These are phyloP conservation scores for Cebus imitator DNA, from an alignment of 2,113 vertebrate species.

Conservation along the genomic window DNA sequence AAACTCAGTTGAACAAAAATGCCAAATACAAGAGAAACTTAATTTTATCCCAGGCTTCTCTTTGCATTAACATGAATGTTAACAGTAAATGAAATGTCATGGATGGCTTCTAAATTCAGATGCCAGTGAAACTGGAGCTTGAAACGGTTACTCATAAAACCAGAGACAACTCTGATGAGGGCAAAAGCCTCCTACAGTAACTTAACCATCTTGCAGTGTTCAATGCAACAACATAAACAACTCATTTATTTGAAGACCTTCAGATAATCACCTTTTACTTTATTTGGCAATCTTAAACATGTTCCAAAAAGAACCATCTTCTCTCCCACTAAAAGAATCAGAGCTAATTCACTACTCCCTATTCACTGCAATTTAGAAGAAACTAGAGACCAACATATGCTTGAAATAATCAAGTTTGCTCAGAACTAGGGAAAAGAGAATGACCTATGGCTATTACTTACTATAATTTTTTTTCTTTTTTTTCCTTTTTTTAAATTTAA, in stretches of 20 bases:
- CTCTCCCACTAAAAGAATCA: neutral
- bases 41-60: neutral
- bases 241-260: neutral
- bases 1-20: neutral
- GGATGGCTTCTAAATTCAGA: slow-evolving; percentile 19
- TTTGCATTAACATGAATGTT: slow-evolving; percentile 6
- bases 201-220: slow-evolving; percentile 31
- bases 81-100: neutral
- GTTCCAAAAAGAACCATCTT: neutral
- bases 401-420: neutral
- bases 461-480: neutral
- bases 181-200: neutral
- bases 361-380: neutral
- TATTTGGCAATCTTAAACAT: neutral
- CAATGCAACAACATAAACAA: neutral
- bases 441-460: neutral
- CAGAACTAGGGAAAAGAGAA: neutral
- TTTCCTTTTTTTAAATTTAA: neutral
- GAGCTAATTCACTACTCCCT: neutral
- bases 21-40: neutral
- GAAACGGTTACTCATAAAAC: neutral
- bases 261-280: neutral
- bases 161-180: slow-evolving; percentile 33
- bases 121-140: neutral
- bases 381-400: neutral